A percentile compares a stretch with the other conserved stretches of the same genome.
Evolutionary conservation across 2,888 invertebrate genomes (phyloP).

Genomic region (Megalurothrips usitatus): DNA sequence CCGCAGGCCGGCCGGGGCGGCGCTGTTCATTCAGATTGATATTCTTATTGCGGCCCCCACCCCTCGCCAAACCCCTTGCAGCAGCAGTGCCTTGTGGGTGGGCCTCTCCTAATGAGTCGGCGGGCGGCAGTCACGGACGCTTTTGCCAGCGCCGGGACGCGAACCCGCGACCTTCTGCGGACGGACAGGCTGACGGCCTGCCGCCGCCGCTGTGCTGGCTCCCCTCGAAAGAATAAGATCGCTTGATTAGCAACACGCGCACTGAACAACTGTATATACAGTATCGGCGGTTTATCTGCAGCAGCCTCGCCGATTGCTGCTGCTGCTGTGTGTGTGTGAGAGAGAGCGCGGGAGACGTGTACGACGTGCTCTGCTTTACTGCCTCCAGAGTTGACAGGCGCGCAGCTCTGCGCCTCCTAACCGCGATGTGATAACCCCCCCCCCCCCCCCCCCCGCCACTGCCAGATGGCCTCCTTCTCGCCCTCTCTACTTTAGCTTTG

Average conservation of each 20-base stretch:
- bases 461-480: background rate
- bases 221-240: no score
- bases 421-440: background rate
- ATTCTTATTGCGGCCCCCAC: background rate
- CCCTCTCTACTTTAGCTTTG: background rate
- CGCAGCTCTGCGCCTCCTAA: background rate
- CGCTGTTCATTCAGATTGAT: slow-evolving; percentile 15
- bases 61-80: background rate
- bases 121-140: background rate
- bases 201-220: no score
- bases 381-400: background rate
- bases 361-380: no score
- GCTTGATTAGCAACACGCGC: no score
- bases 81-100: no score
- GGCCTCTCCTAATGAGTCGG: background rate
- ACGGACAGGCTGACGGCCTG: no score
- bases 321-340: no score
- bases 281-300: no score
- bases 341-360: no score
- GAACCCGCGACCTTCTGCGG: background rate
- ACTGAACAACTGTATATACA: no score
- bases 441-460: background rate
- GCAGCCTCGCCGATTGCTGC: no score
- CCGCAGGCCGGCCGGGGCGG: background rate
- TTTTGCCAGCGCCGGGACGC: background rate